Conservation (phyloP, 2,113 vertebrate species). For the Nerophis lumbriciformis region DNA sequence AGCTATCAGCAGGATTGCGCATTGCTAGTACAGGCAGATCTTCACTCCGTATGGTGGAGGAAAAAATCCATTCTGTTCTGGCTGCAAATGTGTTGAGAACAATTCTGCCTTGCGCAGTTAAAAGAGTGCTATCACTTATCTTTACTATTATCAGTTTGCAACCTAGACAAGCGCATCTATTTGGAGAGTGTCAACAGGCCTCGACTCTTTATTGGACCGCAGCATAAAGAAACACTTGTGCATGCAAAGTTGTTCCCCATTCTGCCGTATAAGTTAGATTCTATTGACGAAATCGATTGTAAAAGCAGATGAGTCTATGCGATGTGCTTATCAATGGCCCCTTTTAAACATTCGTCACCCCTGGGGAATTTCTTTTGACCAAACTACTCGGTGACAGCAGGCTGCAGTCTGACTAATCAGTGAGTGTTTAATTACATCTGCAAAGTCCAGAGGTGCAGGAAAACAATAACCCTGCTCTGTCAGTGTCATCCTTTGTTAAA, state of each 20-base stretch:
- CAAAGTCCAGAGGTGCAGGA: slow-evolving; percentile 51
- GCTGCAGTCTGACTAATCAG: slow-evolving; percentile 53
- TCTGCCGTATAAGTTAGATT: slow-evolving; percentile 23
- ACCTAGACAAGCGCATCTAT: not conserved
- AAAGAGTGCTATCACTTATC: slow-evolving; percentile 1
- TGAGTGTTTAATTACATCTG: slow-evolving; percentile 62
- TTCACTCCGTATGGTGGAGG: not conserved
- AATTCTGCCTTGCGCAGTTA: not conserved
- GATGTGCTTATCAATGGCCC: slow-evolving; percentile 57
- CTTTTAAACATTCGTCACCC: slow-evolving; percentile 56
- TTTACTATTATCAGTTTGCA: not conserved
- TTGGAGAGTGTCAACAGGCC: slow-evolving; percentile 4
- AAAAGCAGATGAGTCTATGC: slow-evolving; percentile 50
- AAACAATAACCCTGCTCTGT: slow-evolving; percentile 48
- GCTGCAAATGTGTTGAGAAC: not conserved
- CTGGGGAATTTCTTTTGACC: slow-evolving; percentile 51
- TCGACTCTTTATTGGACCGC: slow-evolving; percentile 8
- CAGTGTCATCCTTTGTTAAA: slow-evolving; percentile 42
- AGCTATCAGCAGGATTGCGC: not conserved
- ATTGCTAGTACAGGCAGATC: not conserved
- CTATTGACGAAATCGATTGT: slow-evolving; percentile 45
- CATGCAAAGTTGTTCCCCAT: slow-evolving; percentile 13
- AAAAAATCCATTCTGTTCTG: not conserved
- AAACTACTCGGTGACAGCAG: slow-evolving; percentile 56
- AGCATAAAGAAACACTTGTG: slow-evolving; percentile 7